phyloP scores from a whole-genome alignment of 2,888 invertebrate genomes.

The Protophormia terraenovae region DNA sequence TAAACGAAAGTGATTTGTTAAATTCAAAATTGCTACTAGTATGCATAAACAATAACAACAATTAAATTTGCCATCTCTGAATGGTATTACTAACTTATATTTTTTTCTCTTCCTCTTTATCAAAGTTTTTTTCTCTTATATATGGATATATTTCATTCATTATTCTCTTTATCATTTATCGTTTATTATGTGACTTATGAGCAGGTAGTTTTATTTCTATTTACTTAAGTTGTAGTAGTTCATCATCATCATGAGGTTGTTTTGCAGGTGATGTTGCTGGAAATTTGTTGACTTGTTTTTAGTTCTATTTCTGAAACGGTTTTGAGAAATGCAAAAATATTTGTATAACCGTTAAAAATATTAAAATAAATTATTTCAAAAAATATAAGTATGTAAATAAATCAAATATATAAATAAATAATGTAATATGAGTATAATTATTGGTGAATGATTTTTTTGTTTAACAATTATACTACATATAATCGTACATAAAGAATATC shows the following conservation, averaged over 20 bases:
- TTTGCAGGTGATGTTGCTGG: conserved; percentile 65
- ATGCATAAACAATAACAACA: no score
- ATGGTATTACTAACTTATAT: neutral
- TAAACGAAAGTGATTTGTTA: no score
- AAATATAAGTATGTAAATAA: neutral
- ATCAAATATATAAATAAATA: conserved; percentile 22
- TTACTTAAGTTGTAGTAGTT: neutral
- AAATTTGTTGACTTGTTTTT: conserved; percentile 59
- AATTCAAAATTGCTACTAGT: no score
- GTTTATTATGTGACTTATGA: conserved; percentile 28
- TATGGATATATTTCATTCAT: neutral
- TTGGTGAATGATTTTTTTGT: conserved; percentile 13
- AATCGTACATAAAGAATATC: conserved; percentile 8
- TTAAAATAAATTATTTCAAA: conserved; percentile 2
- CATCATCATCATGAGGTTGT: conserved; percentile 5
- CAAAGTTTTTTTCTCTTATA: conserved; percentile 16
- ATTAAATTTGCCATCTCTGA: neutral
- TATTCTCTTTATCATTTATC: conserved; percentile 34
- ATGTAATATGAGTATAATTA: conserved; percentile 14
- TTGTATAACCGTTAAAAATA: conserved; percentile 34
- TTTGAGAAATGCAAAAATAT: conserved; percentile 41
- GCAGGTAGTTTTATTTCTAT: conserved; percentile 39
- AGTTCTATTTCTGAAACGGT: conserved; percentile 66
- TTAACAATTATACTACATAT: neutral
- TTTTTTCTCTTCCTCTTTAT: conserved; percentile 22